Evolutionary conservation across 1,140 invertebrate genomes (phyloP), one percentile per base, ranked within the genome.

Genomic region (Caenorhabditis inopinata): DNA sequence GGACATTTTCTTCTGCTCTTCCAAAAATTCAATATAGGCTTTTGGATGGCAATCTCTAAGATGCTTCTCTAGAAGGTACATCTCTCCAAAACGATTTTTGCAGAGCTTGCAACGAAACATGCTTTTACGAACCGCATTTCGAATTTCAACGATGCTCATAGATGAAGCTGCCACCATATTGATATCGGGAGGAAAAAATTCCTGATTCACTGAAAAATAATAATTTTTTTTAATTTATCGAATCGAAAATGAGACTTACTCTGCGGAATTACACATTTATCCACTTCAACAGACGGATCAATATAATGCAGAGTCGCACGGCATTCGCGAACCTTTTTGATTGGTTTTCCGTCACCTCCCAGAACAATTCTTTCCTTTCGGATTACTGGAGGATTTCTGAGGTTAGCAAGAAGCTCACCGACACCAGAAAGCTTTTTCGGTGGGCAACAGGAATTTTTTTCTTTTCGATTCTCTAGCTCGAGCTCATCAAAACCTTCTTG

Each of bases 51-150:
- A 82, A 49, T 88, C 87, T 9, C 87, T 76, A 9, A 88, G 82
- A 86, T 88, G 87, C 25, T 87, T 51, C 62, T 88, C 87, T 16
- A 88, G 85, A 6, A 89, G 29, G 74, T 88, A 84, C 48, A 82
- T 83, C 25, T 89, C 87, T 6, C 85, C 49, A 58, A 88, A 88
- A 11, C 87, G 87, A 85, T 88, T 88, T 46, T 83, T 85, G 73
- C 87, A 88, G 12, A 78, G 48, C 46, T 87, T 88, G 73, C 86
- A 87, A 3, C 86, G 78, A 25, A 82, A 74, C 86, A 87, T 87
- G 76, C 88, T 87, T 16, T 82, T 74, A 11, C 86, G 85, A 32
- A 87, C 80, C 9, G 82, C 23, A 51, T 78, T 79, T 14, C 86
- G 85, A 49, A 87, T 88, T 27, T 87, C 85, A 5, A 78, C 79